phyloP scores from a whole-genome alignment of 2,797 vertebrate genomes.

The Macropus fuliginosus region DNA sequence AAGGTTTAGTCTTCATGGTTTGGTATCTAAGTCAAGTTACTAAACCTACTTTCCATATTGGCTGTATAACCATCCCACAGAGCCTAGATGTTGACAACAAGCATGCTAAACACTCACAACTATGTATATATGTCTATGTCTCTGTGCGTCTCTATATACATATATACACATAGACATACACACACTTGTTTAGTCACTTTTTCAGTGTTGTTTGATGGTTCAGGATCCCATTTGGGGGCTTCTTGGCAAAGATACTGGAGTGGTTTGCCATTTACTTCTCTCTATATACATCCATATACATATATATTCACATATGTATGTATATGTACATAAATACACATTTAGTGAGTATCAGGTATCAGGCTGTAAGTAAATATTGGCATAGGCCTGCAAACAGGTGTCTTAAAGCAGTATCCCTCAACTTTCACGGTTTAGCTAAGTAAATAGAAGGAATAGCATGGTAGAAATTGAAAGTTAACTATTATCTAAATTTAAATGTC shows the following conservation, averaged over 20 bases:
- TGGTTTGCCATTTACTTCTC: not conserved
- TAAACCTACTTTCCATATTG: not conserved
- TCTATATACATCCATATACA: not conserved
- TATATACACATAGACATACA: not conserved
- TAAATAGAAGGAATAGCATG: constrained; percentile 54
- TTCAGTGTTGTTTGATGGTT: not conserved
- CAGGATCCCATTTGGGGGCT: not conserved
- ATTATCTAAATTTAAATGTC: constrained; percentile 50
- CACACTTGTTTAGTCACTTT: not conserved
- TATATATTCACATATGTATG: not conserved
- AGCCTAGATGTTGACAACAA: not conserved
- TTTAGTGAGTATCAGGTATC: not conserved
- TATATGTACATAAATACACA: not conserved
- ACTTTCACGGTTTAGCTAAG: constrained; percentile 59
- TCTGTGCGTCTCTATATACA: not conserved
- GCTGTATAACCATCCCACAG: not conserved
- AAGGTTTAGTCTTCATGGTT: constrained; percentile 30
- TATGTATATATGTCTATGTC: no score
- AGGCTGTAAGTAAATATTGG: constrained; percentile 64
- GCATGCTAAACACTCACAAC: not conserved
- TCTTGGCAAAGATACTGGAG: not conserved
- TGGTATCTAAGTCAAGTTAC: constrained; percentile 27
- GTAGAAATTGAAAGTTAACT: constrained; percentile 55
- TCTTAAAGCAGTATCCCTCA: constrained; percentile 17
- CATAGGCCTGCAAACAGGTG: constrained; percentile 52